phyloP scores from a whole-genome alignment of 2,113 vertebrate genomes.

The Prunella himalayana region DNA sequence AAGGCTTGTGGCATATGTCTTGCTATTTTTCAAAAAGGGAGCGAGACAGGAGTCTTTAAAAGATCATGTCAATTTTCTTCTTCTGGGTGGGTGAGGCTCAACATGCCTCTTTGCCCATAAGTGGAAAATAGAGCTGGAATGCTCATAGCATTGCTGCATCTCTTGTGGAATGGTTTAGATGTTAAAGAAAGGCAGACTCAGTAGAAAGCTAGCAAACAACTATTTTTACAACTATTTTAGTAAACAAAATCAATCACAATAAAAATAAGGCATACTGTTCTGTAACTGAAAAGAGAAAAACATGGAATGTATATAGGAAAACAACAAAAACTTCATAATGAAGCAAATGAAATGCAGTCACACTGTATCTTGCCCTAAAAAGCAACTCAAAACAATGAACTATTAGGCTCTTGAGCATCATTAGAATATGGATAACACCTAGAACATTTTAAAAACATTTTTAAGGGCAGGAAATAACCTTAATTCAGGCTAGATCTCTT shows the following conservation, averaged over 20 bases:
- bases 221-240: neutral
- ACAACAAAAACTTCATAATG: neutral
- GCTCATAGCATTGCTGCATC: neutral
- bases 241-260: neutral
- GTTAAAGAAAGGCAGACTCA: neutral
- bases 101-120: neutral
- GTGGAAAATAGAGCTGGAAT: neutral
- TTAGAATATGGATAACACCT: neutral
- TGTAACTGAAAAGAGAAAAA: neutral
- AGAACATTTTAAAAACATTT: neutral
- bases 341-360: neutral
- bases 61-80: neutral
- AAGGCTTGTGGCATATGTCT: conserved; percentile 8
- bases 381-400: neutral
- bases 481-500: neutral
- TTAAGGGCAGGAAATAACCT: neutral
- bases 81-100: neutral
- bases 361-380: neutral
- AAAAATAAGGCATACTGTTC: neutral
- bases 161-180: neutral
- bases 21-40: neutral
- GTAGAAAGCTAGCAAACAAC: neutral
- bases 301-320: neutral
- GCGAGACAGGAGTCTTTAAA: conserved; percentile 1
- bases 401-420: neutral